Evolutionary conservation across 2,797 vertebrate species (phyloP).

Genomic region (Pseudochaenichthys georgianus): DNA sequence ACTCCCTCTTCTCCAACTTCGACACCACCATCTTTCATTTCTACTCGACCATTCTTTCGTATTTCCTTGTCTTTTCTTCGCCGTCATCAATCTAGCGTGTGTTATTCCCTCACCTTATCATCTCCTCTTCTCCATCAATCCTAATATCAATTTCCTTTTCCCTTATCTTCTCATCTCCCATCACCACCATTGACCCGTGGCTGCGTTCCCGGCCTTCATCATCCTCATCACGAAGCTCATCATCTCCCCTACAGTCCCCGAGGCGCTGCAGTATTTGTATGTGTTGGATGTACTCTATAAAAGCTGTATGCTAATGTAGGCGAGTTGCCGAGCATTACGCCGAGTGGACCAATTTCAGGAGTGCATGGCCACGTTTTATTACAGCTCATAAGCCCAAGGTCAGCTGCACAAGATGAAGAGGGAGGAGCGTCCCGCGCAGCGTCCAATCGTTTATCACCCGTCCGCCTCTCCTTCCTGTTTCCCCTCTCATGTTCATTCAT

Average conservation of each 20-base stretch:
- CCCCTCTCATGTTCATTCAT: slow-evolving; percentile 42
- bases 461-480: slow-evolving; percentile 38
- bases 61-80: slow-evolving; percentile 24
- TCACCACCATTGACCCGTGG: slow-evolving; percentile 59
- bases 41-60: slow-evolving; percentile 18
- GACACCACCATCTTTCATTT: slow-evolving; percentile 33
- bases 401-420: slow-evolving; percentile 83
- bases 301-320: slow-evolving; percentile 76
- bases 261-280: slow-evolving; percentile 67
- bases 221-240: slow-evolving; percentile 61
- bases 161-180: slow-evolving; percentile 25
- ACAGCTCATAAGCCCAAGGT: slow-evolving; percentile 88
- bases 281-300: slow-evolving; percentile 66
- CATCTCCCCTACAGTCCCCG: slow-evolving; percentile 45
- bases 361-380: slow-evolving; percentile 86
- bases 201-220: slow-evolving; percentile 59
- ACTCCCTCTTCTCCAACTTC: slow-evolving; percentile 1
- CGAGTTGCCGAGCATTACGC: slow-evolving; percentile 69
- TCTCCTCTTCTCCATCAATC: slow-evolving; percentile 47
- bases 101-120: slow-evolving; percentile 50
- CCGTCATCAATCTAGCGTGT: slow-evolving; percentile 54
- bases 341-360: slow-evolving; percentile 83
- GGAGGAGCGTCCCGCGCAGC: slow-evolving; percentile 65
- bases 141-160: slow-evolving; percentile 33
- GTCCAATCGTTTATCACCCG: slow-evolving; percentile 81